Evolutionary conservation across 2,113 vertebrate species (phyloP), one percentile per base, ranked within the genome.

Genomic region (Toxostoma redivivum): DNA sequence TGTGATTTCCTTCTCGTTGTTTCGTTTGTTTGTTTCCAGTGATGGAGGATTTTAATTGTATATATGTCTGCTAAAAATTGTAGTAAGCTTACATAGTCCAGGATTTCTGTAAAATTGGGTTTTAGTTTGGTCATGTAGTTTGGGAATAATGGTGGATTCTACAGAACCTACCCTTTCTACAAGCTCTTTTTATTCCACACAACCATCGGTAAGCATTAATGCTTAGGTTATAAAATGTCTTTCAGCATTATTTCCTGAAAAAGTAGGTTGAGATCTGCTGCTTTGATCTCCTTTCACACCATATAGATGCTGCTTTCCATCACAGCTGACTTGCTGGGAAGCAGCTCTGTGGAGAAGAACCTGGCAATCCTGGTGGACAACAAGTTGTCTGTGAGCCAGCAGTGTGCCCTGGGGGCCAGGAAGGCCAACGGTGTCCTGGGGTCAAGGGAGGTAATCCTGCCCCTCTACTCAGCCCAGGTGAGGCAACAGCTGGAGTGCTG

Each of bases 171-270:
- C 4, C 5, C 22, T 57, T 84, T 73, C 37, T 17, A 28, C 15
- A 65, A 58, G 7, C 15, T 89, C 12, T 50, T 67, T 67, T 67
- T 92, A 40, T 88, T 93, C 58, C 9, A 45, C 5, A 3, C 24
- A 83, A 28, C 33, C 73, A 9, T 37, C n/a, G 65, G 31, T 81
- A 86, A 53, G n/a, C 5, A 8, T 57, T 61, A 69, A 50, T 77
- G 54, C 31, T 81, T 12, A 40, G 37, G 58, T 85, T 72, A 64
- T 69, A 82, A 88, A 86, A 70, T 69, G 20, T 15, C 38, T 77
- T 81, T 92, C 23, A 27, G 45, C 24, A 69, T 69, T 88, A 28
- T 53, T 77, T 80, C 25, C 17, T 86, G 77, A 66, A 90, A 58
- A 94, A 48, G 12, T 28, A 57, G 25, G 3, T 81, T 77, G 62